phyloP scores from a whole-genome alignment of 1,140 invertebrate genomes.

The Bombus superbus region DNA sequence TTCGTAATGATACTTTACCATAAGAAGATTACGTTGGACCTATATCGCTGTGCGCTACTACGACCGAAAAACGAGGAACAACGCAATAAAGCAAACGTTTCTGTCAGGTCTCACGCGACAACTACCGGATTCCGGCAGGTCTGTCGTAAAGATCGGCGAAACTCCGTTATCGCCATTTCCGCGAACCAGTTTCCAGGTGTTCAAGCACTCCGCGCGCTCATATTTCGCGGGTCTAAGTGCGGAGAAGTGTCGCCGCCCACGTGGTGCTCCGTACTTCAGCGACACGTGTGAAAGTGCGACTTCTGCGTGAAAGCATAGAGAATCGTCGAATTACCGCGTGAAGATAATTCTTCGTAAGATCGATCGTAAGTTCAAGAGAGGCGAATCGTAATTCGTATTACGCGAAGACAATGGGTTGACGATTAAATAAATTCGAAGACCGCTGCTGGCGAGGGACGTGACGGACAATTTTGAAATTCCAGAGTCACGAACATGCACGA shows the following conservation, averaged over 20 bases:
- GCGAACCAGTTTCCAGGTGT: slow-evolving; percentile 46
- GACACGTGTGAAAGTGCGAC: slow-evolving; percentile 58
- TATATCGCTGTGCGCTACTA: neutral
- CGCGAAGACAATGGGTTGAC: too few species aligned
- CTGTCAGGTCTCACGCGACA: neutral
- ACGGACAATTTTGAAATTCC: neutral
- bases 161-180: slow-evolving; percentile 28
- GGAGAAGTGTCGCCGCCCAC: slow-evolving; percentile 64
- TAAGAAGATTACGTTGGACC: neutral
- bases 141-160: slow-evolving; percentile 31
- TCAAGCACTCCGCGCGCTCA: neutral
- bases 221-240: slow-evolving; percentile 34
- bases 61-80: neutral
- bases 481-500: neutral
- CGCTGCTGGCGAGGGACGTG: too few species aligned
- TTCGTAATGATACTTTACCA: neutral
- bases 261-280: slow-evolving; percentile 54
- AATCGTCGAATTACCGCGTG: neutral
- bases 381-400: too few species aligned
- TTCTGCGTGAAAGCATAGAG: slow-evolving; percentile 21
- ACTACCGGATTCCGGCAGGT: neutral
- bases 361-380: too few species aligned
- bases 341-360: slow-evolving; percentile 16
- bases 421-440: too few species aligned
- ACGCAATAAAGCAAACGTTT: neutral